phyloP scores from a whole-genome alignment of 2,113 vertebrate species.

The Butorides virescens region DNA sequence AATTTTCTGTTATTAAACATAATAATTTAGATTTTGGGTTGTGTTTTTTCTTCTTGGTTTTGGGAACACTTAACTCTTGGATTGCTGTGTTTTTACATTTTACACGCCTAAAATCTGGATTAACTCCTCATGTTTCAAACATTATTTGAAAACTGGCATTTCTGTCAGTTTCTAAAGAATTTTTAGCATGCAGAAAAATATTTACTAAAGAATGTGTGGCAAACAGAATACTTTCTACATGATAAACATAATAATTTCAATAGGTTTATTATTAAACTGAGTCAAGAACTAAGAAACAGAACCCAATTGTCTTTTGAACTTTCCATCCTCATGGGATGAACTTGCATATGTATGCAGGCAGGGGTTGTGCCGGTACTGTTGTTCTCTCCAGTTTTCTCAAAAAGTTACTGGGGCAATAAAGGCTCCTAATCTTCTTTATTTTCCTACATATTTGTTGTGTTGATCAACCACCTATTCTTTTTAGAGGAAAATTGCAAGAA shows the following conservation, averaged over 20 bases:
- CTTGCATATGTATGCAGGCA: background rate
- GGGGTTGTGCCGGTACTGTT: background rate
- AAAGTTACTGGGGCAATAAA: background rate
- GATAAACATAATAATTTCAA: background rate
- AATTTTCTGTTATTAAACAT: background rate
- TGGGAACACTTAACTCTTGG: background rate
- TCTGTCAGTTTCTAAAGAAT: background rate
- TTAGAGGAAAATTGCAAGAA: background rate
- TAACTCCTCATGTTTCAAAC: background rate
- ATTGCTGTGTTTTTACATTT: background rate
- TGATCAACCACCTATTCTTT: background rate
- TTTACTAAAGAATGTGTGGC: background rate
- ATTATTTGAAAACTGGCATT: background rate
- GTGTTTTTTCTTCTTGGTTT: background rate
- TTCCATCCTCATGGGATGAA: background rate
- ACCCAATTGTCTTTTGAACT: background rate
- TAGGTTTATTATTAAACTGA: background rate
- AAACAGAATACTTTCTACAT: background rate
- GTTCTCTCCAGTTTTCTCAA: background rate
- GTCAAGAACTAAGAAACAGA: background rate
- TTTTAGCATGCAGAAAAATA: background rate
- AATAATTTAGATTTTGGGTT: background rate
- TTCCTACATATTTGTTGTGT: background rate
- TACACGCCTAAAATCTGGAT: background rate
- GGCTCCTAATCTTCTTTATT: background rate